phyloP scores from a whole-genome alignment of 2,797 vertebrate species.

The Phalanger gymnotis region DNA sequence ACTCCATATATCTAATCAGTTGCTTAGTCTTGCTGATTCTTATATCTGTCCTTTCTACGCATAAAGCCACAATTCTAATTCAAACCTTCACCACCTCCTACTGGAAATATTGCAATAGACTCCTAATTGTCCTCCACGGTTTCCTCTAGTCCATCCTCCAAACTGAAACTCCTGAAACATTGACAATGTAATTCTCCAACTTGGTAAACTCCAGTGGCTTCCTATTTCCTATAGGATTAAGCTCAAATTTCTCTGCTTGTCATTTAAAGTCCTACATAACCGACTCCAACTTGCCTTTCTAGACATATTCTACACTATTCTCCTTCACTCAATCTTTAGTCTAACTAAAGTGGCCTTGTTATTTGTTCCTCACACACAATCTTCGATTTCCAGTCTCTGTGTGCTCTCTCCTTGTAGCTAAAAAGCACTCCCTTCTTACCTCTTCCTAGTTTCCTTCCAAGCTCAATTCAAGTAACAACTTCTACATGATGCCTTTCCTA shows the following conservation, averaged over 20 bases:
- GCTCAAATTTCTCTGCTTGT: background rate
- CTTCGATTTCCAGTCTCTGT: background rate
- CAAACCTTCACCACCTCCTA: background rate
- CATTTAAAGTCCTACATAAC: background rate
- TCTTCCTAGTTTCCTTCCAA: background rate
- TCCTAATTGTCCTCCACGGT: background rate
- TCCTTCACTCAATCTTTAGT: background rate
- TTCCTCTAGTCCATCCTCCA: background rate
- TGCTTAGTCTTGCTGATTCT: background rate
- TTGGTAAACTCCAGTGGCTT: background rate
- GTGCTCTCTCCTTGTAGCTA: background rate
- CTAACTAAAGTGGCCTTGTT: background rate
- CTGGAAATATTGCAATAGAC: background rate
- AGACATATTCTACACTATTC: background rate
- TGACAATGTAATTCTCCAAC: background rate
- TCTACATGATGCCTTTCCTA: background rate
- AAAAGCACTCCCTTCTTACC: background rate
- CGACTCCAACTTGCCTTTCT: background rate
- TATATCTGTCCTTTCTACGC: background rate
- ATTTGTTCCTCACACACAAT: background rate
- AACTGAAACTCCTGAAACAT: background rate
- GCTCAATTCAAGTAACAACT: background rate
- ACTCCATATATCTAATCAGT: background rate
- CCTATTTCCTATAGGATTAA: background rate
- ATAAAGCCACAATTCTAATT: background rate